A percentile compares a stretch with the other conserved stretches of the same genome.
phyloP scores from a whole-genome alignment of 1,140 invertebrate genomes.

The Palaemon carinicauda region DNA sequence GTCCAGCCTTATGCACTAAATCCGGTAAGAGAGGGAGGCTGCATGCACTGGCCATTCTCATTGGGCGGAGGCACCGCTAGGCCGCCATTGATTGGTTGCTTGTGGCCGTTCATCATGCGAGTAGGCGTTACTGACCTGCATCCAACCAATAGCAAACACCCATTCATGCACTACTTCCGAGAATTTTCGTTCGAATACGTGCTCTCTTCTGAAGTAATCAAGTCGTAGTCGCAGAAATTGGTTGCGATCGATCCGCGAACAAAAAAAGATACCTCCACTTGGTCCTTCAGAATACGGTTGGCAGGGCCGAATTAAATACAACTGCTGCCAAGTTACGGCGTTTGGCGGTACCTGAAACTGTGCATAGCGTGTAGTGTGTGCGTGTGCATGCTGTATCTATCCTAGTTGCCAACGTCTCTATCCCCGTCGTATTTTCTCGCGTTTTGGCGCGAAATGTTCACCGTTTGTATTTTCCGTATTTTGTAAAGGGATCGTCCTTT shows the following conservation, averaged over 20 bases:
- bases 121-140: neutral
- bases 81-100: neutral
- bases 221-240: neutral
- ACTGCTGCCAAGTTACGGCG: neutral
- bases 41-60: neutral
- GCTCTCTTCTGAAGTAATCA: neutral
- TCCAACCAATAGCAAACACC: neutral
- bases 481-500: neutral
- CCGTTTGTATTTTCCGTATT: neutral
- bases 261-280: neutral
- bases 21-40: neutral
- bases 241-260: neutral
- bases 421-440: neutral
- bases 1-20: neutral
- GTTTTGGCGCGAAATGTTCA: neutral
- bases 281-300: neutral
- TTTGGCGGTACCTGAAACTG: neutral
- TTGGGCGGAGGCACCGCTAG: neutral
- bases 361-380: neutral
- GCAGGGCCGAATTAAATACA: neutral
- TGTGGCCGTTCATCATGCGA: constrained; percentile 1
- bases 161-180: neutral
- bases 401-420: neutral
- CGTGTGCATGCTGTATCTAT: neutral
- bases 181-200: neutral